Evolutionary conservation across 2,888 invertebrate genomes (phyloP).

Genomic region (Lasioglossum oenotherae): DNA sequence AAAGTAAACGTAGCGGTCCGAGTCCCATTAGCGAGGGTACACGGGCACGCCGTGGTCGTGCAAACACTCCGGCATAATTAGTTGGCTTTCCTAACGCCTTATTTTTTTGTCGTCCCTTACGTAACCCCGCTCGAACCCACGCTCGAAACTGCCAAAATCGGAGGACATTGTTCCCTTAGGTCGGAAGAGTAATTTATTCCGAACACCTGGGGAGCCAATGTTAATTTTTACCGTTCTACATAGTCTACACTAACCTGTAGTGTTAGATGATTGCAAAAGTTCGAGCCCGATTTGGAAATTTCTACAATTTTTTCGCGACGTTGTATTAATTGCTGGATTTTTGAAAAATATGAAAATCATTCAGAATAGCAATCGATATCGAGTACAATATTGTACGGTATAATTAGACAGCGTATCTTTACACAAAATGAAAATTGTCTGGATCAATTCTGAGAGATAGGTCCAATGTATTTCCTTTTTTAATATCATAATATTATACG

Average conservation of each 20-base stretch:
- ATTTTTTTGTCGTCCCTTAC: conserved; percentile 22
- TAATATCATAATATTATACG: too few relatives aligned
- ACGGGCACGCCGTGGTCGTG: conserved; percentile 15
- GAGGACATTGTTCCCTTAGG: conserved; percentile 12
- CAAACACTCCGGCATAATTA: conserved; percentile 56
- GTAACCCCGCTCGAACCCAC: conserved; percentile 12
- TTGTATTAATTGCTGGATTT: background rate
- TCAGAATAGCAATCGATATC: background rate
- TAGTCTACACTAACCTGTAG: background rate
- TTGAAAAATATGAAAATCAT: background rate
- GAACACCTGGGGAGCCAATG: background rate
- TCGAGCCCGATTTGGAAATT: background rate
- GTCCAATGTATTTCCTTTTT: background rate
- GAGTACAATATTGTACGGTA: background rate
- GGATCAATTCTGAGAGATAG: background rate
- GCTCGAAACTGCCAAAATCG: background rate
- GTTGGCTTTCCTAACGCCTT: conserved; percentile 43
- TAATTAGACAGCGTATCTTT: background rate
- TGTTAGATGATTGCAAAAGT: background rate
- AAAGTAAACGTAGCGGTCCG: conserved; percentile 54
- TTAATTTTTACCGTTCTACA: background rate
- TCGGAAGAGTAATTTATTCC: background rate
- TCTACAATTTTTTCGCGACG: background rate
- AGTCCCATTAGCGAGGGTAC: conserved; percentile 43
- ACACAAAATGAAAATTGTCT: background rate